These are phyloP conservation scores for Diaperis boleti DNA, from an alignment of 2,888 invertebrate genomes.

Conservation along the genomic window DNA sequence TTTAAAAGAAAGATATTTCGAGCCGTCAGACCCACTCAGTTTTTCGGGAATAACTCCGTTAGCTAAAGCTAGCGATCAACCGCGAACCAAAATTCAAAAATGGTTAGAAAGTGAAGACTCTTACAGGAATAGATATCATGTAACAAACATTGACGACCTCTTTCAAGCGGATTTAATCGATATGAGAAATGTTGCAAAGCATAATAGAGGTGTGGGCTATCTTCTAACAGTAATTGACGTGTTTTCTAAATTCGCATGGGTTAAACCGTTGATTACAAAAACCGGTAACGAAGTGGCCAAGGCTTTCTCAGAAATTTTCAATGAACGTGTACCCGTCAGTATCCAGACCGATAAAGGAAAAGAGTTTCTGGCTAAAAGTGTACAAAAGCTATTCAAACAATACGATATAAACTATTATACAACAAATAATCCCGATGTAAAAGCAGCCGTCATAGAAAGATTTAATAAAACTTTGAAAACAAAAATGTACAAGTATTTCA, in stretches of 20 bases:
- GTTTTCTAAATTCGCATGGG: slow-evolving; percentile 59
- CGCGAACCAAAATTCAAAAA: background rate
- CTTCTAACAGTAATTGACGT: slow-evolving; percentile 54
- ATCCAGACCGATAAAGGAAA: slow-evolving; percentile 33
- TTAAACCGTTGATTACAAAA: slow-evolving; percentile 52
- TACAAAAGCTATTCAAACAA: no score
- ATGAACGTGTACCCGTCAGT: slow-evolving; percentile 17
- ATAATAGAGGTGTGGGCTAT: no score
- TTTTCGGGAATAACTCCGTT: slow-evolving; percentile 52
- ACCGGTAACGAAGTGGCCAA: slow-evolving; percentile 48
- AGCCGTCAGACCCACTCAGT: slow-evolving; percentile 1
- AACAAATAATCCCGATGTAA: no score
- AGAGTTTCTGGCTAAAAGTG: slow-evolving; percentile 27
- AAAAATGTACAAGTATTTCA: slow-evolving; percentile 47
- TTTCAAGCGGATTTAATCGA: no score
- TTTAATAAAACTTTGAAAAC: no score
- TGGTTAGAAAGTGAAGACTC: background rate
- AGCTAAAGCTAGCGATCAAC: slow-evolving; percentile 45
- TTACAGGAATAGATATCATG: background rate
- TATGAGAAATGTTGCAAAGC: no score
- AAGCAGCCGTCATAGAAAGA: no score
- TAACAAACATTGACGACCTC: no score
- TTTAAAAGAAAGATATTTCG: background rate
- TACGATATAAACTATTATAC: no score
- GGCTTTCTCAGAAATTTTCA: slow-evolving; percentile 41